Evolutionary conservation across 2,797 vertebrate genomes (phyloP), one percentile per base, ranked within the genome.

Genomic region (Spheniscus humboldti): DNA sequence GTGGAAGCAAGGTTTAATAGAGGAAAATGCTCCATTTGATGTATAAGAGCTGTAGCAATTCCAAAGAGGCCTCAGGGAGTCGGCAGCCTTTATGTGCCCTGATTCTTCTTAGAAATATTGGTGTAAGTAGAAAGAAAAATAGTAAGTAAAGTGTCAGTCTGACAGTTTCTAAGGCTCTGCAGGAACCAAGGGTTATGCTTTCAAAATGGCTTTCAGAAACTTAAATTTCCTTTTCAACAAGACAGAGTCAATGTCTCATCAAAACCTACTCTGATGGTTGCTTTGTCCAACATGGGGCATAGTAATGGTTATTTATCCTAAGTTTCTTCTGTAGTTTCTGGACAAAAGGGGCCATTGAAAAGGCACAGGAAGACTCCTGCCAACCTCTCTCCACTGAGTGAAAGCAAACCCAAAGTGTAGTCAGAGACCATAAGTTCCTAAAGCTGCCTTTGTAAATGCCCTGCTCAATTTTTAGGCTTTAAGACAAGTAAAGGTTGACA

Each of bases 121-220:
- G 72, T 91, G 75, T 71, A 87, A 92, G 88, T 80, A 91, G 78
- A 86, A 89, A 77, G 96, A 96, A 97, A 97, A 97, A 97, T 93
- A 97, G 91, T 86, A 97, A 95, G 88, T 73, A 18, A 94, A 91
- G 76, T 88, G 92, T 92, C 84, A 94, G 74, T 73, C 96, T 90
- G 90, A 72, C 67, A 94, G 74, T 90, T 97, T 88, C 85, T 83
- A 64, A 88, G 72, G 47, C 86, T 79, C 60, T 86, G 82, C 62
- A 68, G 91, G 89, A 90, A 17, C 43, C 13, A 13, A 67, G 31
- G 22, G 14, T 53, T 67, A 31, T 50, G 64, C 41, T 90, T 86
- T 91, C 67, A 83, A 85, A 94, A 77, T 2, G 31, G 52, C 37
- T 83, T 92, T 95, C 89, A 89, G 75, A 80, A 93, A 74, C 48